Evolutionary conservation across 2,888 invertebrate species (phyloP).

Genomic region (Drosophila buzzatii): DNA sequence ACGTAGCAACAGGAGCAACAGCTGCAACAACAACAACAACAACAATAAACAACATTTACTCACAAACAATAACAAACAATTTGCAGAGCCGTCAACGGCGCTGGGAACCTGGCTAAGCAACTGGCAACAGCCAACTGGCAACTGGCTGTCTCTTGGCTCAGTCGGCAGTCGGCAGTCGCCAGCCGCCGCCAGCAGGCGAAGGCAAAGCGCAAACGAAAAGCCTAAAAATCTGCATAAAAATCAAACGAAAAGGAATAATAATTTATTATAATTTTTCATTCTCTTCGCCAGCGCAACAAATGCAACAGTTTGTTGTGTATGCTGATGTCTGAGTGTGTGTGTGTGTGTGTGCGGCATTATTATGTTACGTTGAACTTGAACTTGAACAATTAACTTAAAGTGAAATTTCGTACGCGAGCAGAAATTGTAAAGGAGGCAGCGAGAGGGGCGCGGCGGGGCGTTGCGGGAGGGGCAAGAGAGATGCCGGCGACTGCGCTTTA

Average conservation of each 20-base stretch:
- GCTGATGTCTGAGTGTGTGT: slow-evolving; percentile 24
- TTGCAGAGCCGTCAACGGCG: slow-evolving; percentile 45
- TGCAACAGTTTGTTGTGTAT: slow-evolving; percentile 56
- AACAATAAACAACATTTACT: slow-evolving; percentile 13
- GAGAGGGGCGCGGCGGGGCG: not conserved
- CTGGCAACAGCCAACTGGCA: slow-evolving; percentile 36
- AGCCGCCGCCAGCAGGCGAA: slow-evolving; percentile 28
- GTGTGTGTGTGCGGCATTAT: slow-evolving; percentile 66
- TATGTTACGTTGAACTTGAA: slow-evolving; percentile 82
- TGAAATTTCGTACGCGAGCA: slow-evolving; percentile 83
- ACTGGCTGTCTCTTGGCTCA: slow-evolving; percentile 3
- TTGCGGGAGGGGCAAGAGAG: slow-evolving; percentile 32
- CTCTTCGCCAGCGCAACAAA: slow-evolving; percentile 27
- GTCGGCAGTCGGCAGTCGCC: slow-evolving; percentile 5
- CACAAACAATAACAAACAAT: slow-evolving; percentile 53
- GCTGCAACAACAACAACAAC: slow-evolving; percentile 7
- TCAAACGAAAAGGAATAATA: slow-evolving; percentile 81
- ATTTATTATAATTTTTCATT: slow-evolving; percentile 77
- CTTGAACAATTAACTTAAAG: slow-evolving; percentile 83
- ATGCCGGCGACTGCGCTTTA: slow-evolving; percentile 78
- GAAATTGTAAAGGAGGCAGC: slow-evolving; percentile 71
- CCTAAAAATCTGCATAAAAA: slow-evolving; percentile 80
- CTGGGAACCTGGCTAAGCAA: slow-evolving; percentile 41
- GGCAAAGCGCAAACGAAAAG: slow-evolving; percentile 44
- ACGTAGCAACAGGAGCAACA: slow-evolving; percentile 2